phyloP scores from a whole-genome alignment of 37 sponge, comb jelly and placozoan species.

The Ianthella basta region DNA sequence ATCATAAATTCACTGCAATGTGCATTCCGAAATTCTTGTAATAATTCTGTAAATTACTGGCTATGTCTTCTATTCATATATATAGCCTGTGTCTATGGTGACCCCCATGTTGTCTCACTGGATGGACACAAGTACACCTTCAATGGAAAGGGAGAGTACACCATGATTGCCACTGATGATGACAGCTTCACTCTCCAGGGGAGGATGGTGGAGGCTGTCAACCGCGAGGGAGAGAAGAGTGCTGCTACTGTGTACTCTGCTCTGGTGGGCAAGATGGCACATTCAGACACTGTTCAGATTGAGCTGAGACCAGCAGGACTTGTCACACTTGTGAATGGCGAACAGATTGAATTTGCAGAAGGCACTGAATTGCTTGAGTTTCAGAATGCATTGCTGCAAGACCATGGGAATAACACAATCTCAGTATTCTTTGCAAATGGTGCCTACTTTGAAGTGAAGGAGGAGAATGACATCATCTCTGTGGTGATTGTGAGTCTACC shows the following conservation, averaged over 20 bases:
- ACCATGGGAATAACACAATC: conserved; percentile 27
- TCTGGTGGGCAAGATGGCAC: conserved; percentile 36
- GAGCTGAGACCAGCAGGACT: conserved; percentile 22
- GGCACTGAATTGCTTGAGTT: background rate
- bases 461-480: conserved; percentile 47
- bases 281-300: conserved; percentile 60
- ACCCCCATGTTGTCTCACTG: conserved; percentile 63
- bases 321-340: conserved; percentile 25
- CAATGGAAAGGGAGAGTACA: conserved; percentile 71
- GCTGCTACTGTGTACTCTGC: conserved; percentile 63
- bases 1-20: background rate
- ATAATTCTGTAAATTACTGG: too few relatives aligned
- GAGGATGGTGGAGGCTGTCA: conserved; percentile 35
- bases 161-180: conserved; percentile 34
- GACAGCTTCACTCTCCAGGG: conserved; percentile 48
- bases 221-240: background rate
- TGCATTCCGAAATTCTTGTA: too few relatives aligned
- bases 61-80: background rate
- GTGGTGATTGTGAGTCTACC: conserved; percentile 34
- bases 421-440: conserved; percentile 27
- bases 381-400: background rate
- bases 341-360: background rate
- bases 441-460: conserved; percentile 14
- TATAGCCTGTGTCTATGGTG: conserved; percentile 35
- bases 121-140: conserved; percentile 72